These are phyloP conservation scores for Mormyrops attenuatus DNA, from an alignment of 2,797 vertebrate species.

Conservation along the genomic window DNA sequence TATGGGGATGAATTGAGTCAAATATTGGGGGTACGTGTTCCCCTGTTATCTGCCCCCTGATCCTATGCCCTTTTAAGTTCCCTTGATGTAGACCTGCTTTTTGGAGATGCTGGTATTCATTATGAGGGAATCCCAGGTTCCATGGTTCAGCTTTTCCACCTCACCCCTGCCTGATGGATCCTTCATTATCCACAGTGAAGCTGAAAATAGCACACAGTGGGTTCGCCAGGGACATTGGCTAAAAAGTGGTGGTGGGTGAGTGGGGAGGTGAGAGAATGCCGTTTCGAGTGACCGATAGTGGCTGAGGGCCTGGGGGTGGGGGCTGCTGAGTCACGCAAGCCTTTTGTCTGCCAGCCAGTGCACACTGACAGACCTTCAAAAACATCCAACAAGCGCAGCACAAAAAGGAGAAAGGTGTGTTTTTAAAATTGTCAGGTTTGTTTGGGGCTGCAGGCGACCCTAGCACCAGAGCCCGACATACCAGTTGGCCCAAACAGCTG, in stretches of 20 bases:
- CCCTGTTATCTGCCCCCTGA: background rate
- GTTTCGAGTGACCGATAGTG: constrained; percentile 23
- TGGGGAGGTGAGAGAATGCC: constrained; percentile 57
- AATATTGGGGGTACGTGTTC: background rate
- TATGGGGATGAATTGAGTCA: background rate
- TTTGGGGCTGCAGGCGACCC: background rate
- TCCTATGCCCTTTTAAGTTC: background rate
- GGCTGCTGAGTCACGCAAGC: constrained; percentile 47
- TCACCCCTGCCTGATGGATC: background rate
- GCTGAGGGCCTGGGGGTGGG: constrained; percentile 35
- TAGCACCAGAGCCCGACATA: background rate
- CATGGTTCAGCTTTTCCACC: background rate
- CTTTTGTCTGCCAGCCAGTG: constrained; percentile 36
- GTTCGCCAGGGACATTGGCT: background rate
- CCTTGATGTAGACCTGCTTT: background rate
- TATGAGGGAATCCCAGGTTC: background rate
- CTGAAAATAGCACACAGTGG: background rate
- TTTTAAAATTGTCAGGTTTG: background rate
- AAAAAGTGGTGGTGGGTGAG: constrained; percentile 45
- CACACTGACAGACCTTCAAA: background rate
- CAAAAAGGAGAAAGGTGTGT: background rate
- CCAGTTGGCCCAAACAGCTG: constrained; percentile 14
- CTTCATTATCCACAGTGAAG: background rate
- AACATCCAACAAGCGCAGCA: background rate
- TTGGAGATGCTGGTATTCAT: background rate